phyloP scores from a whole-genome alignment of 2,113 vertebrate genomes.

The Athene noctua region DNA sequence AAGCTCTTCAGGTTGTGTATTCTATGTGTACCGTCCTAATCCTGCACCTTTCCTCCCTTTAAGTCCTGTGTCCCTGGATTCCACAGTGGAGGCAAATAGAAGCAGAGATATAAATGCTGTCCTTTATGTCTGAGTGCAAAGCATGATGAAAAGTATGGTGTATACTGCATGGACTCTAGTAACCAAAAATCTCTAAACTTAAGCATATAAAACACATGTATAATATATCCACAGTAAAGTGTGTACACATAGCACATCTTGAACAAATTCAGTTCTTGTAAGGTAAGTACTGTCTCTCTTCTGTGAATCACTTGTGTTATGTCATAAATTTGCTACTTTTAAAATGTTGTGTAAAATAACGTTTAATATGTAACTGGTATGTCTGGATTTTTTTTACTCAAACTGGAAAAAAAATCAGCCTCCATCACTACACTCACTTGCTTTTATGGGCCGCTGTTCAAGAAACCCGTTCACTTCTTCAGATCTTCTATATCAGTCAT shows the following conservation, averaged over 20 bases:
- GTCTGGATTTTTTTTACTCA: background rate
- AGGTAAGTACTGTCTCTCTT: conserved; percentile 37
- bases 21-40: background rate
- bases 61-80: background rate
- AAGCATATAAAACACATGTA: background rate
- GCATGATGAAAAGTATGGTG: background rate
- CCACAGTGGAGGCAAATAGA: background rate
- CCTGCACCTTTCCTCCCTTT: background rate
- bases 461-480: background rate
- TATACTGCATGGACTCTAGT: background rate
- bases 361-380: background rate
- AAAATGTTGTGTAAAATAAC: background rate
- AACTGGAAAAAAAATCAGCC: background rate
- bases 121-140: background rate
- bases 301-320: background rate
- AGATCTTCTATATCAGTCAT: background rate
- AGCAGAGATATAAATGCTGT: background rate
- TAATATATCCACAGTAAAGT: background rate
- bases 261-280: background rate
- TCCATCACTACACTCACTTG: background rate
- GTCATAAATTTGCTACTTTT: background rate
- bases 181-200: background rate
- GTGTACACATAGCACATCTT: background rate
- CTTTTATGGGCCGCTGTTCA: background rate
- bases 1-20: background rate